A percentile compares a stretch with the other conserved stretches of the same genome.
These are phyloP conservation scores for Spermophilus dauricus DNA, from an alignment of 2,113 vertebrate species.

Conservation along the genomic window DNA sequence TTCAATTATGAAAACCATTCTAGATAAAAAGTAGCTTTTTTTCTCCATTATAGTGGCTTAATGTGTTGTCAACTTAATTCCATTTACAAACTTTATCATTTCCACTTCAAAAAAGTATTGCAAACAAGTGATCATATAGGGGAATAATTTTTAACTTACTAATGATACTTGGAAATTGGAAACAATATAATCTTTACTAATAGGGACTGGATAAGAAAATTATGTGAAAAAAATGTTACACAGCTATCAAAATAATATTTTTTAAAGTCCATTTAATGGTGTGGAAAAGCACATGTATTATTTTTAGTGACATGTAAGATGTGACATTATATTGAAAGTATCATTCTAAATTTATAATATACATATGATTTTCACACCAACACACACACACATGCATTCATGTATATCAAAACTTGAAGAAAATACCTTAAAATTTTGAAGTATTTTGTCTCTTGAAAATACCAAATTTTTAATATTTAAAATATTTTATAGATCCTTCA, in stretches of 20 bases:
- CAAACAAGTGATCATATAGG: not conserved
- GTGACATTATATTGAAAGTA: not conserved
- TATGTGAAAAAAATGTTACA: not conserved
- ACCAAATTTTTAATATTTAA: not conserved
- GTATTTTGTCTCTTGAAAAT: conserved; percentile 4
- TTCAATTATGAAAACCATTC: not conserved
- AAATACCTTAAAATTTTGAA: not conserved
- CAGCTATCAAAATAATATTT: not conserved
- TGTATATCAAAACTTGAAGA: not conserved
- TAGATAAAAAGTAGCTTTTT: not conserved
- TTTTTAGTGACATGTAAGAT: not conserved
- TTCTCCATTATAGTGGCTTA: not conserved
- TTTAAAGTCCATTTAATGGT: conserved; percentile 6
- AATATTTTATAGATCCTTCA: not conserved
- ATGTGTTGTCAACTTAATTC: not conserved
- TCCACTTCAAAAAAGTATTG: not conserved
- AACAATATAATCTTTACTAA: not conserved
- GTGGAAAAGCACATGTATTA: not conserved
- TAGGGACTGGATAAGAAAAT: not conserved
- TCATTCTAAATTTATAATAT: not conserved
- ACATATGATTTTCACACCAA: not conserved
- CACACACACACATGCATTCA: not conserved
- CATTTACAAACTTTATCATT: not conserved
- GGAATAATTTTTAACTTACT: not conserved
- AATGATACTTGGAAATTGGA: conserved; percentile 12